Evolutionary conservation across 2,888 invertebrate species (phyloP).

Genomic region (Itoplectis maculator): DNA sequence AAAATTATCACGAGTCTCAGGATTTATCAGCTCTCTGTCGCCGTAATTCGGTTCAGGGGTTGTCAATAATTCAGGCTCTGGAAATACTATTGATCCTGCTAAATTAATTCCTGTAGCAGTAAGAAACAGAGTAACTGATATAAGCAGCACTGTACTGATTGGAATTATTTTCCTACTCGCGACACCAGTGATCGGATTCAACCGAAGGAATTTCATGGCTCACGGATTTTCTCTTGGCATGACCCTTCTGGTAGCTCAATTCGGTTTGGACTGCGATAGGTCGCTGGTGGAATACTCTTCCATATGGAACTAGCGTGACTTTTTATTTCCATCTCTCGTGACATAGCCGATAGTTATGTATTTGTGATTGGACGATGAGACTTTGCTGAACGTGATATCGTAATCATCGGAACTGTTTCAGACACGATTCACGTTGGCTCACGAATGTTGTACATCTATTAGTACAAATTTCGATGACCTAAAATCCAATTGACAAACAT

Average conservation of each 20-base stretch:
- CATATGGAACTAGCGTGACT: conserved; percentile 22
- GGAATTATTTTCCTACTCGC: not conserved
- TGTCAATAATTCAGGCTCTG: not conserved
- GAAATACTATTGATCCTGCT: conserved; percentile 45
- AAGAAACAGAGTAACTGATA: not conserved
- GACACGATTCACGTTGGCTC: not conserved
- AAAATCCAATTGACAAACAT: no score
- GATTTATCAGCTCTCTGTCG: conserved; percentile 11
- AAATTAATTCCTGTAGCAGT: not conserved
- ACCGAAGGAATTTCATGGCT: conserved; percentile 22
- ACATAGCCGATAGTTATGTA: not conserved
- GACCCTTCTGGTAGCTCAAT: conserved; percentile 21
- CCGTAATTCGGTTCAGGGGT: not conserved
- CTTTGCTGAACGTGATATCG: conserved; percentile 32
- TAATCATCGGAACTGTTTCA: conserved; percentile 14
- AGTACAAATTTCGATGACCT: no score
- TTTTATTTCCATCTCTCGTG: conserved; percentile 42
- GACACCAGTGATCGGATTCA: not conserved
- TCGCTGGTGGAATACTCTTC: not conserved
- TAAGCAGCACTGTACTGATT: not conserved
- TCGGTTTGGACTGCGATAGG: conserved; percentile 27
- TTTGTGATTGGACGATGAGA: conserved; percentile 42
- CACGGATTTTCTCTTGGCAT: not conserved
- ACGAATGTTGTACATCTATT: not conserved
- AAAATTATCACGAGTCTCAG: conserved; percentile 14